phyloP scores from a whole-genome alignment of 2,888 invertebrate species.

The Lissocephala sabroskyi region DNA sequence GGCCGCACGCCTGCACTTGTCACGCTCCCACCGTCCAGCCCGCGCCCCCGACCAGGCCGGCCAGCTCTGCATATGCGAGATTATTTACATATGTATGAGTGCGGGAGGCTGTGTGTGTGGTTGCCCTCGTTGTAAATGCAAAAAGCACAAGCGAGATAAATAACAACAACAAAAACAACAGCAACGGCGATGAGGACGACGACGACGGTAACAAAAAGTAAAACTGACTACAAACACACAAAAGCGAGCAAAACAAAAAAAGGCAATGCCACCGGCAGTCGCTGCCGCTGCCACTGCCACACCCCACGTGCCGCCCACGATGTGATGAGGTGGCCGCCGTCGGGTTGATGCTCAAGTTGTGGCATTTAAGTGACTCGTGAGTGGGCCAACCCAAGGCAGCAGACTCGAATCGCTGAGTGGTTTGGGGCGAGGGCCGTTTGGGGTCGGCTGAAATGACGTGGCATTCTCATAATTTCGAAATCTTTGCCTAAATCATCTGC shows the following conservation, averaged over 20 bases:
- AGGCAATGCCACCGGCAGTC: slow-evolving; percentile 29
- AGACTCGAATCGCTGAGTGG: too few species aligned
- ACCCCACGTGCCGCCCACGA: too few species aligned
- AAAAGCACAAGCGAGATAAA: slow-evolving; percentile 47
- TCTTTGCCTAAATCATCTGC: too few species aligned
- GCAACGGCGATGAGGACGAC: not conserved
- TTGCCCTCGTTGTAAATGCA: slow-evolving; percentile 56
- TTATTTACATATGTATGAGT: slow-evolving; percentile 38
- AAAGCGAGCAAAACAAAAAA: slow-evolving; percentile 26
- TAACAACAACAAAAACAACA: slow-evolving; percentile 2
- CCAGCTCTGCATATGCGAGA: slow-evolving; percentile 22
- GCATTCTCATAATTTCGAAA: too few species aligned
- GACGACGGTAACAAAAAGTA: not conserved
- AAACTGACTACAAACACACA: slow-evolving; percentile 10
- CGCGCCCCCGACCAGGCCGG: not conserved
- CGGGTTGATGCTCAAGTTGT: slow-evolving; percentile 17
- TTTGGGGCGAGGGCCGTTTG: too few species aligned
- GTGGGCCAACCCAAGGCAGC: too few species aligned
- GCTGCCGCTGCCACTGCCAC: not conserved
- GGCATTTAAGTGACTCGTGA: slow-evolving; percentile 3
- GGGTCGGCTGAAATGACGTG: too few species aligned
- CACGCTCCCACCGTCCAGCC: slow-evolving; percentile 20
- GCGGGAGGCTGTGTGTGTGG: slow-evolving; percentile 1
- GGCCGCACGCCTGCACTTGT: slow-evolving; percentile 25
- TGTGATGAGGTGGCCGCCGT: too few species aligned